Conservation (phyloP, 2,888 invertebrate genomes). For the Campoplex nolae region DNA sequence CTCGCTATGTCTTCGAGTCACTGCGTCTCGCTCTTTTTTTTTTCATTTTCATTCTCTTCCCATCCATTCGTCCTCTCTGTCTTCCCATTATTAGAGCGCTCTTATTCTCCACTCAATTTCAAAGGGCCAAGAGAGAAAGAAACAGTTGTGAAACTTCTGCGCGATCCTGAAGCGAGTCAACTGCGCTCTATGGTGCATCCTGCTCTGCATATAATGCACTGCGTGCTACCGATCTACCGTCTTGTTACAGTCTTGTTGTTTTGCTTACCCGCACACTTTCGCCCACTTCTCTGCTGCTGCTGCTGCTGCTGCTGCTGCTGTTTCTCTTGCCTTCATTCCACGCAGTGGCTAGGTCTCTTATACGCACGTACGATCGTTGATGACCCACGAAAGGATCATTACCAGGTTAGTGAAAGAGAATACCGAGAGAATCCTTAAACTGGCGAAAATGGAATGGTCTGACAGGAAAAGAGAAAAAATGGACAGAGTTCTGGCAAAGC, state of each 20-base stretch:
- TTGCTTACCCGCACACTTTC: conserved; percentile 72
- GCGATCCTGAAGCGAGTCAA: conserved; percentile 59
- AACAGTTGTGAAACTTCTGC: conserved; percentile 41
- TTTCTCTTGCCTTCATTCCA: conserved; percentile 27
- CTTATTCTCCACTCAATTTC: conserved; percentile 31
- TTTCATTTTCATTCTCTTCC: conserved; percentile 63
- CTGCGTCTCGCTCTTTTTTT: conserved; percentile 61
- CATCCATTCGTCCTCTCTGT: conserved; percentile 42
- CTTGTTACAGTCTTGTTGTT: conserved; percentile 58
- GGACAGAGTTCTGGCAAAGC: conserved; percentile 52
- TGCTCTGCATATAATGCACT: conserved; percentile 84
- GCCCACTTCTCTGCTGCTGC: conserved; percentile 67
- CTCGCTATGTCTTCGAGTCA: conserved; percentile 62
- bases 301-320: conserved; percentile 13
- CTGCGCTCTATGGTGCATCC: conserved; percentile 80
- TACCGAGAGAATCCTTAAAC: conserved; percentile 5
- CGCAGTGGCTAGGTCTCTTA: conserved; percentile 26
- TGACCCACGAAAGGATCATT: conserved; percentile 81
- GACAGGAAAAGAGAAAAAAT: conserved; percentile 45
- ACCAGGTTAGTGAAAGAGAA: conserved; percentile 69
- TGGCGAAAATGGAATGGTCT: conserved; percentile 17
- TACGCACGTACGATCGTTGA: conserved; percentile 75
- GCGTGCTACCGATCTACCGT: conserved; percentile 65
- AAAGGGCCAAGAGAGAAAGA: conserved; percentile 27
- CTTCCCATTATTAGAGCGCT: conserved; percentile 52